These are phyloP conservation scores for Latrodectus geometricus DNA, from an alignment of 1,140 invertebrate species.

Conservation along the genomic window DNA sequence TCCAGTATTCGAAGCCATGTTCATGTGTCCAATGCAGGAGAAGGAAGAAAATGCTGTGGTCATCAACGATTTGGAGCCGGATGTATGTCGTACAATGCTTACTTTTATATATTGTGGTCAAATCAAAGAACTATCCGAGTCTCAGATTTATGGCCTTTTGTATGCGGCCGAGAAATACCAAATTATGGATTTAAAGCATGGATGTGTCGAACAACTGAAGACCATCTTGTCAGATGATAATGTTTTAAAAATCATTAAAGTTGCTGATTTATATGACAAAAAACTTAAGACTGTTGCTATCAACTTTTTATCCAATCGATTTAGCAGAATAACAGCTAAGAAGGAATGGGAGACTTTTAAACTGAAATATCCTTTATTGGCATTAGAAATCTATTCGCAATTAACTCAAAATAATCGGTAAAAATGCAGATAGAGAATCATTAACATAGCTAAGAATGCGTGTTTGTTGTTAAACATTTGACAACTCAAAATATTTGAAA, in stretches of 20 bases:
- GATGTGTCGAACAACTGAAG: neutral
- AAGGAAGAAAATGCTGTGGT: constrained; percentile 1
- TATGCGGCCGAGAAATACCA: constrained; percentile 6
- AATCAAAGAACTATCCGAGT: neutral
- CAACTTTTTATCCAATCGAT: neutral
- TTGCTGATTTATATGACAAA: neutral
- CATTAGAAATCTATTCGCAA: no score
- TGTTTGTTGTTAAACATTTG: no score
- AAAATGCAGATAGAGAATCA: no score
- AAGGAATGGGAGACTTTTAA: neutral
- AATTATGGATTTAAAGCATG: constrained; percentile 1
- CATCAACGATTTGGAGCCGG: constrained; percentile 12
- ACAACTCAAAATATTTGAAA: no score
- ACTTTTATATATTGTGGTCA: constrained; percentile 4
- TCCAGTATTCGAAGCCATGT: constrained; percentile 68
- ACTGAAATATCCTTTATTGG: no score
- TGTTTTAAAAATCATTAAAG: neutral
- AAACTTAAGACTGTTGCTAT: neutral
- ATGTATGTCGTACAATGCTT: neutral
- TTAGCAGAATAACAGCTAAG: neutral
- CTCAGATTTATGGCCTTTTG: neutral
- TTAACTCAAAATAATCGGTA: no score
- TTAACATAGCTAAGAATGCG: no score
- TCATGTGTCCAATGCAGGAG: constrained; percentile 64
- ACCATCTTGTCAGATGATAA: neutral